Evolutionary conservation across 2,113 vertebrate species (phyloP).

Genomic region (Sterna hirundo): DNA sequence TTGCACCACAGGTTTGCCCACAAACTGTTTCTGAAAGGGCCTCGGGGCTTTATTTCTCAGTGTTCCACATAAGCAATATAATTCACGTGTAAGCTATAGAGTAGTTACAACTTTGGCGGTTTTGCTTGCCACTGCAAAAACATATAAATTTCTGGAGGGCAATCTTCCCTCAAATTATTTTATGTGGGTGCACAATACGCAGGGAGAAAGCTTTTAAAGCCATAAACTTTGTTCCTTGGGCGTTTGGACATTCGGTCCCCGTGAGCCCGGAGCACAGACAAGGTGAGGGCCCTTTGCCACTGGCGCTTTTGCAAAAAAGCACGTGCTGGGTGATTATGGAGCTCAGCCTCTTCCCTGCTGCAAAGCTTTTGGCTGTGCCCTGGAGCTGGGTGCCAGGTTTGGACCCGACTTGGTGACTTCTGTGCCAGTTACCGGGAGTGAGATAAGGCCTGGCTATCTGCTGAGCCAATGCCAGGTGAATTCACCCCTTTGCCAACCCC

Average conservation of each 20-base stretch:
- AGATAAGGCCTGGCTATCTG: not conserved
- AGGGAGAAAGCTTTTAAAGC: not conserved
- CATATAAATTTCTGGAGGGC: not conserved
- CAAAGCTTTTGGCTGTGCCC: not conserved
- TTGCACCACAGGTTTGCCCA: not conserved
- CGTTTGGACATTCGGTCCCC: accelerated
- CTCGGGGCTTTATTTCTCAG: not conserved
- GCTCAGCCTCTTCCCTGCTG: not conserved
- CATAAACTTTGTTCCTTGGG: not conserved
- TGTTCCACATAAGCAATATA: not conserved
- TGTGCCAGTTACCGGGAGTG: not conserved
- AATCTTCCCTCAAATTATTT: not conserved
- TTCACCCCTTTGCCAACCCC: not conserved
- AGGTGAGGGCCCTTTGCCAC: not conserved
- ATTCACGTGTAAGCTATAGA: not conserved
- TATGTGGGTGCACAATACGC: accelerated
- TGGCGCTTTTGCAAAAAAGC: not conserved
- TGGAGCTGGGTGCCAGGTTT: not conserved
- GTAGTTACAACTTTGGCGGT: not conserved
- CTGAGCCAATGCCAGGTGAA: not conserved
- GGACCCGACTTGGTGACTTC: not conserved
- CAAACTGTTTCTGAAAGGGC: not conserved
- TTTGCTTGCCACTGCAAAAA: not conserved
- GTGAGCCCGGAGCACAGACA: not conserved
- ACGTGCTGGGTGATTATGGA: not conserved